These are phyloP conservation scores for Sisyra terminalis DNA, from an alignment of 2,888 invertebrate genomes.

Conservation along the genomic window DNA sequence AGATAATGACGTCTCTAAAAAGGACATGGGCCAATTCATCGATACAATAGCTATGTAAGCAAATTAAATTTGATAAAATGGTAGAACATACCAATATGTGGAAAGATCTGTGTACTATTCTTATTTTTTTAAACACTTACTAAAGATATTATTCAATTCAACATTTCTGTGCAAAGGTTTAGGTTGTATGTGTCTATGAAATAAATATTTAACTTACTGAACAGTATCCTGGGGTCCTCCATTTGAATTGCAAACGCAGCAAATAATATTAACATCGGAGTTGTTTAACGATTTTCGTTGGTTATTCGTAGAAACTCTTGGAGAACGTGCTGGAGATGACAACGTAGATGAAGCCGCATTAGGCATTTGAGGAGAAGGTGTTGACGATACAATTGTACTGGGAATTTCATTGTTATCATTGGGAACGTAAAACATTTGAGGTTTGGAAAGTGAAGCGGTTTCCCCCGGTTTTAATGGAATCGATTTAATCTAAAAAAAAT, in stretches of 20 bases:
- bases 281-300: slow-evolving; percentile 23
- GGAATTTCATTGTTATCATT: slow-evolving; percentile 42
- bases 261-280: slow-evolving; percentile 33
- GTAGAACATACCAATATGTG: too few species aligned
- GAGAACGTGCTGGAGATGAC: slow-evolving; percentile 8
- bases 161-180: too few species aligned
- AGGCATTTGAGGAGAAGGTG: slow-evolving; percentile 17
- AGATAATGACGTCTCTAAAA: too few species aligned
- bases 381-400: slow-evolving; percentile 22
- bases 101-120: too few species aligned
- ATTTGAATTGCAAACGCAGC: slow-evolving; percentile 46
- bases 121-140: too few species aligned
- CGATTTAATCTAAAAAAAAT: slow-evolving; percentile 45
- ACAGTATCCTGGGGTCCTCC: slow-evolving; percentile 50
- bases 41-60: too few species aligned
- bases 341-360: slow-evolving; percentile 13
- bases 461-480: slow-evolving; percentile 65
- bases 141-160: too few species aligned
- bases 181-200: too few species aligned
- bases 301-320: slow-evolving; percentile 13
- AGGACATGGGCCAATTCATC: too few species aligned
- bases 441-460: slow-evolving; percentile 40
- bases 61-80: too few species aligned
- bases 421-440: slow-evolving; percentile 63
- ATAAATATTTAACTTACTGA: slow-evolving; percentile 30